Evolutionary conservation across 2,888 invertebrate genomes (phyloP).

Genomic region (Metalampra italica): DNA sequence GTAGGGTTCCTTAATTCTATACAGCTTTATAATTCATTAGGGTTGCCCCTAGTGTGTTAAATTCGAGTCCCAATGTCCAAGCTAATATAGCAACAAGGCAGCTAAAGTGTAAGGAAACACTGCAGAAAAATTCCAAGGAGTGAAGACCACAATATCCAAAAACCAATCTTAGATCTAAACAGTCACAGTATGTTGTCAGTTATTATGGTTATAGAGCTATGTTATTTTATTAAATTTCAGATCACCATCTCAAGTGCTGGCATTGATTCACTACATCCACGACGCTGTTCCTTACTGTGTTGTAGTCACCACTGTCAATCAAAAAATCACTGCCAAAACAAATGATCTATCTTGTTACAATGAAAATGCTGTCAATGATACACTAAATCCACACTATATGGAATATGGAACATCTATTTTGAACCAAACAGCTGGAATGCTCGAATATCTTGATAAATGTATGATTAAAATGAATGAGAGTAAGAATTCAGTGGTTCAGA

Average conservation of each 20-base stretch:
- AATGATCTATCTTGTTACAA: conserved; percentile 26
- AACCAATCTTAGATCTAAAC: too few species aligned
- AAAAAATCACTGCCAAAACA: conserved; percentile 34
- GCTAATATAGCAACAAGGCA: too few species aligned
- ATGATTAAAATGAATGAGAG: conserved; percentile 54
- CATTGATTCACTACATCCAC: conserved; percentile 59
- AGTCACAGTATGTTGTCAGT: too few species aligned
- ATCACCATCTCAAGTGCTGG: conserved; percentile 43
- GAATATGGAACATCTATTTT: conserved; percentile 38
- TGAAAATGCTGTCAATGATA: conserved; percentile 20
- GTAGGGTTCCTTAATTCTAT: conserved; percentile 26
- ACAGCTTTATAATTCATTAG: not conserved
- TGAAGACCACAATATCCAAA: too few species aligned
- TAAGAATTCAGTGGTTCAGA: conserved; percentile 28
- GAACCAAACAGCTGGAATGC: conserved; percentile 35
- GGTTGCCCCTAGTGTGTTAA: not conserved
- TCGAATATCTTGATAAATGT: conserved; percentile 50
- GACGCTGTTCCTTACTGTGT: conserved; percentile 51
- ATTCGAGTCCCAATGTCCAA: too few species aligned
- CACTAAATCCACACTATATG: conserved; percentile 16
- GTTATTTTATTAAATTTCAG: conserved; percentile 31
- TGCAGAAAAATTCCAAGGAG: too few species aligned
- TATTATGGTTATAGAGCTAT: too few species aligned
- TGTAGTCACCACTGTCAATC: conserved; percentile 39
- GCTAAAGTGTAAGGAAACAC: too few species aligned